Evolutionary conservation across 1,140 invertebrate species (phyloP), one percentile per base, ranked within the genome.

Genomic region (Drosophila tropicalis): DNA sequence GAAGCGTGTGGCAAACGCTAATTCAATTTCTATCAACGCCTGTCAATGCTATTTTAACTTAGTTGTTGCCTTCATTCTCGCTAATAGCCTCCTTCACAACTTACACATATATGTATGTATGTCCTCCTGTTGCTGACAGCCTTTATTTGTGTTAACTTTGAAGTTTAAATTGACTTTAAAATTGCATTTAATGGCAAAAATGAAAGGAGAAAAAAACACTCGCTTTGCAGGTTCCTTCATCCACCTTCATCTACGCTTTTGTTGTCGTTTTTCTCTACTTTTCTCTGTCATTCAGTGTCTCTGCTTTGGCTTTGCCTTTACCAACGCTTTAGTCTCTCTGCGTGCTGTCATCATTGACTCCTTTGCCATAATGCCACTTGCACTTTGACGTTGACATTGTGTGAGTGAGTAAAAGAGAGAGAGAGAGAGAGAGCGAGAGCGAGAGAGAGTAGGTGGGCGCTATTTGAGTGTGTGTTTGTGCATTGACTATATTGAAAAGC

Each of bases 371-470:
- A 84, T 84, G 81, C 81, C 81, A 84, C 81, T 85, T 85, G 81
- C 81, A 85, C 81, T 85, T 85, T 85, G 81, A 85, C 81, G 81
- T 84, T 84, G 81, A 84, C 81, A 84, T 77, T 84, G 77, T 77
- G 77, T 51, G 36, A 51, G 70, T 61, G 72, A 61, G 68, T 54
- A 36, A 54, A 56, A 41, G 22, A 62, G 47, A 19, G 64, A 60
- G 70, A 56, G 58, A 15, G 40, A 12, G 29, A 51, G 39, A 13
- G 12, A 10, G 56, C 40, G 9, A 39, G 13, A 34, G 12, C n/a
- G n/a, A n/a, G n/a, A 63, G 63, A 60, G 32, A 32, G 47, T 55
- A 34, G 7, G 36, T 29, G 29, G 5, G 17, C 56, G 44, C 5
- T 29, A 29, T 29, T 29, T 68, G 12, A 55, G 13, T 64, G 57